Evolutionary conservation across 2,113 vertebrate genomes (phyloP), one percentile per base, ranked within the genome.

Genomic region (Anas platyrhynchos): DNA sequence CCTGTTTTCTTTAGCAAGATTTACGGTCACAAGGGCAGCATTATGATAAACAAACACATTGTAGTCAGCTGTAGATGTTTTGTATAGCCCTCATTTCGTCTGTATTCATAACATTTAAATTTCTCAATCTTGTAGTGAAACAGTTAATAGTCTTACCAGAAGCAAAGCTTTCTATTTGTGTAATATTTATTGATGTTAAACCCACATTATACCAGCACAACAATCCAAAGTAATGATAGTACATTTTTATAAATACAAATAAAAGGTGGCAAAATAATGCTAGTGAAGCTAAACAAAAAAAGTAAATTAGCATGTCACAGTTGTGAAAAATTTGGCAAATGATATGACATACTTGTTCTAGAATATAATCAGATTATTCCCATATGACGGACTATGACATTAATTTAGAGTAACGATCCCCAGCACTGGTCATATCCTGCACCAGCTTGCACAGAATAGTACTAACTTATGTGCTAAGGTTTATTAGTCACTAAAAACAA

Each of bases 171-270:
- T 96, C 93, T 86, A 66, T 94, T 98, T 96, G 97, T 98, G 97
- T 96, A 98, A 95, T 98, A 98, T 98, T 98, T 98, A 98, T 98
- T 98, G 97, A 98, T 98, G 98, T 98, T 98, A 98, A 98, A 98
- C 98, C 98, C 98, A 99, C 97, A 98, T 98, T 98, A 98, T 97
- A 98, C 98, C 98, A 98, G 97, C 98, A 99, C 98, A 98, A 99
- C 98, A 99, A 98, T 98, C 98, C 98, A 98, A 98, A 99, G 98
- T 98, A 98, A 98, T 97, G 98, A 97, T 98, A 98, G 98, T 98
- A 98, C 97, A 97, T 95, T 94, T 94, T 97, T 97, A 98, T 98
- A 98, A 98, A 98, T 98, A 98, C 97, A 98, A 98, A 98, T 97
- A 98, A 96, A 98, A 98, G 96, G 96, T 97, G 98, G 96, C 97